A percentile compares a stretch with the other conserved stretches of the same genome.
Evolutionary conservation across 2,797 vertebrate genomes (phyloP).

Genomic region (Tapera naevia): DNA sequence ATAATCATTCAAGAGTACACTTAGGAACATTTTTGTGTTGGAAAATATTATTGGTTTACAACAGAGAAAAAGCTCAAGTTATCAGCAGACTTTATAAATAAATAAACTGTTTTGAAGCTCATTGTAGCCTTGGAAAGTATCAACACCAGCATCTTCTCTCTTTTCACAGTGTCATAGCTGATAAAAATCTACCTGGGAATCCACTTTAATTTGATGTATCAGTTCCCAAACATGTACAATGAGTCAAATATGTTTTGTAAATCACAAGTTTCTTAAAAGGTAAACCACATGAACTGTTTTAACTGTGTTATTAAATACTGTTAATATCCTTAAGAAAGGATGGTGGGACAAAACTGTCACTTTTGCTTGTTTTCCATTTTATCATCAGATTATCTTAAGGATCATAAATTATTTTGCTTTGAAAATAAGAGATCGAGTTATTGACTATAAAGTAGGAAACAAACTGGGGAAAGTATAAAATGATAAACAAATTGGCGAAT

Average conservation of each 20-base stretch:
- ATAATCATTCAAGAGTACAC: neutral
- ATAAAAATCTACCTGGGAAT: neutral
- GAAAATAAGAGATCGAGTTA: neutral
- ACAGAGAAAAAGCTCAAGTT: neutral
- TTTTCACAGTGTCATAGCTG: neutral
- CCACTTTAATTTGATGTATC: neutral
- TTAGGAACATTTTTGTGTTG: neutral
- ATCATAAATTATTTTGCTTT: neutral
- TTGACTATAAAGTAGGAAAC: neutral
- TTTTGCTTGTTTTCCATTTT: neutral
- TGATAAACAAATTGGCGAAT: neutral
- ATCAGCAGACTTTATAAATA: neutral
- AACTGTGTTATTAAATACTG: neutral
- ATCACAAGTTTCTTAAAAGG: neutral
- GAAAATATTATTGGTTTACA: neutral
- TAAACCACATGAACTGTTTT: neutral
- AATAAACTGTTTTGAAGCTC: neutral
- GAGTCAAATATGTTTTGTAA: neutral
- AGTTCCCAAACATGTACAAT: neutral
- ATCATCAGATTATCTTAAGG: rapidly evolving
- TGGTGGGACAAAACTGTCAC: rapidly evolving
- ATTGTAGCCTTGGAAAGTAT: neutral
- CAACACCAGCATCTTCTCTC: neutral
- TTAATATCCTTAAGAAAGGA: neutral
- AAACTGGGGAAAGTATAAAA: neutral